Evolutionary conservation across 2,888 invertebrate species (phyloP), one percentile per base, ranked within the genome.

Genomic region (Diabrotica balteata): DNA sequence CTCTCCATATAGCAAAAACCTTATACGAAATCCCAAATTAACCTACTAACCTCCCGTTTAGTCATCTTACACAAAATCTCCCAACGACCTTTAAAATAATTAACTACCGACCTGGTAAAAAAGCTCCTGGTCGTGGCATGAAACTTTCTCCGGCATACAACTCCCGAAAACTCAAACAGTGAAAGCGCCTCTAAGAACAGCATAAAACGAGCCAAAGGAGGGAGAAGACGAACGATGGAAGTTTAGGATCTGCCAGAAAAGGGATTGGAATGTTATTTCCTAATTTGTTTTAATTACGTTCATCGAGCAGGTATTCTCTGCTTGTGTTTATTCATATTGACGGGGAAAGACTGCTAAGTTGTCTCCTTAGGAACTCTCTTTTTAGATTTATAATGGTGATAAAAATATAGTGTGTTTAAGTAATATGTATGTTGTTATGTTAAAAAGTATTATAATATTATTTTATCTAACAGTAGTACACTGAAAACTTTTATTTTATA

Each of bases 231-330:
- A 47, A 47, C 47, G 10, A 10, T 47, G 47, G 61, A 22, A 61
- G 61, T 61, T 61, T 45, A 52, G 45, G 61, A 61, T 11, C 51
- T 45, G 22, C 7, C 45, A 43, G 52, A 52, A 61, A 51, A 52
- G 61, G 61, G 61, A 61, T 61, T 61, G 51, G 61, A 61, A 61
- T 61, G 61, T 61, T 52, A 61, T 61, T 61, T 61, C 52, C 61
- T 61, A 61, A 61, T 61, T 61, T 52, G 61, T 61, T 61, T 61
- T 61, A 61, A 61, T 61, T 61, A 61, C 52, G 10, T 45, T 44
- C 61, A 45, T 47, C 51, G 42, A 10, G 45, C 52, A 61, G 44
- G 32, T 32, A 32, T 32, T 32, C 32, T 32, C 32, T 32, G 4
- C 32, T 5, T 32, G 4, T 32, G 32, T 32, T 32, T 32, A 32